Conservation (phyloP, 2,113 vertebrate genomes). For the Heteronetta atricapilla region DNA sequence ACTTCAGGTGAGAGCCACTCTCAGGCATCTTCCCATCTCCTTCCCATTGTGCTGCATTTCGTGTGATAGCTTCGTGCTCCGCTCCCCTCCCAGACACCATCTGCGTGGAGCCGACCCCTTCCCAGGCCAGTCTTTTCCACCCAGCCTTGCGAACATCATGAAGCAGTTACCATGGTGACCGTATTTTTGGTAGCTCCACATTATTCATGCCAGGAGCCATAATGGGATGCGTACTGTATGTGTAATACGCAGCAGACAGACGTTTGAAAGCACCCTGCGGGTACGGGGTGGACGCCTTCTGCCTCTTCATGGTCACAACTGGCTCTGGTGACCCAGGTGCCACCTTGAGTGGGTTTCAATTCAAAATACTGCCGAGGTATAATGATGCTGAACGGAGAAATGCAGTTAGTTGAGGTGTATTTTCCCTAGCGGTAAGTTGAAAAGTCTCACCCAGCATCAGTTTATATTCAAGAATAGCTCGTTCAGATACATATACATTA, state of each 20-base stretch:
- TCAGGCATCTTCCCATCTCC: background rate
- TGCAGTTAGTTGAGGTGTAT: background rate
- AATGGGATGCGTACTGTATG: background rate
- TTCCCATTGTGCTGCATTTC: background rate
- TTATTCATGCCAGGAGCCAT: conserved; percentile 45
- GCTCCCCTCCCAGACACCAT: background rate
- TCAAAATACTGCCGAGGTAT: background rate
- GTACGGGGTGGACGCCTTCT: background rate
- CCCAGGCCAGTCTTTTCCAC: background rate
- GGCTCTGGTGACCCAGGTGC: background rate
- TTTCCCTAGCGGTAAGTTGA: background rate
- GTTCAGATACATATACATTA: background rate
- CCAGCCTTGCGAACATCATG: background rate
- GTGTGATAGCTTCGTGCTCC: background rate
- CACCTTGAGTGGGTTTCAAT: background rate
- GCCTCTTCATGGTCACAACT: background rate
- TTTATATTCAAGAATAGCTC: conserved; percentile 3
- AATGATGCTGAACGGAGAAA: background rate
- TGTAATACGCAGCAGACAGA: conserved; percentile 10
- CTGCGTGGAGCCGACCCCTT: background rate
- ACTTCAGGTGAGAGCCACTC: background rate
- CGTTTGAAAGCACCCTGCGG: background rate
- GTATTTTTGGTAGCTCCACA: conserved; percentile 35
- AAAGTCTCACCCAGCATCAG: background rate
- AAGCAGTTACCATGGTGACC: conserved; percentile 6